Evolutionary conservation across 2,888 invertebrate species (phyloP).

Genomic region (Nephrotoma guestfalica): DNA sequence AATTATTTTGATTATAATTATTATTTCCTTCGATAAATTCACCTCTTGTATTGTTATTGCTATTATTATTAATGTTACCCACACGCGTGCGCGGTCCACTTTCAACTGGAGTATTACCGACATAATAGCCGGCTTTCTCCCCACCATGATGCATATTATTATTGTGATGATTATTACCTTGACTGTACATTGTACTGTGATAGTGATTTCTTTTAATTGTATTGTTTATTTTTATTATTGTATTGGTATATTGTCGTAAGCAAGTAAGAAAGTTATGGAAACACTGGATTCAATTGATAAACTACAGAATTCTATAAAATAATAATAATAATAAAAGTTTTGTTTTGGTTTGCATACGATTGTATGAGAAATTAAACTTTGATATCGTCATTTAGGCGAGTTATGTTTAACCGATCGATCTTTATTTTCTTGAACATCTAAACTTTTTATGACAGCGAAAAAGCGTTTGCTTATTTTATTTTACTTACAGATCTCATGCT

Average conservation of each 20-base stretch:
- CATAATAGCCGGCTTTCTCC: slow-evolving; percentile 17
- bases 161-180: background rate
- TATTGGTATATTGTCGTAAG: background rate
- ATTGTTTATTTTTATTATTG: background rate
- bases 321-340: background rate
- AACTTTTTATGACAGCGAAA: too few relatives aligned
- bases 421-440: too few relatives aligned
- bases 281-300: background rate
- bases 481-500: too few relatives aligned
- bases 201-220: background rate
- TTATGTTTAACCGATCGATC: background rate
- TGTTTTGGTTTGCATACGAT: background rate
- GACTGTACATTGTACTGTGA: background rate
- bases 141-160: slow-evolving; percentile 10
- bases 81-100: slow-evolving; percentile 29
- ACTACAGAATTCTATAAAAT: background rate
- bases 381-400: background rate
- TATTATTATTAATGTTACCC: slow-evolving; percentile 14
- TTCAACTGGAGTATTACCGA: slow-evolving; percentile 23
- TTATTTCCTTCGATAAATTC: background rate
- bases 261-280: background rate
- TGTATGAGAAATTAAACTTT: background rate
- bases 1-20: background rate
- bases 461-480: too few relatives aligned
- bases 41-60: slow-evolving; percentile 9